Evolutionary conservation across 2,888 invertebrate genomes (phyloP), one percentile per base, ranked within the genome.

Genomic region (Caenorhabditis sp.): DNA sequence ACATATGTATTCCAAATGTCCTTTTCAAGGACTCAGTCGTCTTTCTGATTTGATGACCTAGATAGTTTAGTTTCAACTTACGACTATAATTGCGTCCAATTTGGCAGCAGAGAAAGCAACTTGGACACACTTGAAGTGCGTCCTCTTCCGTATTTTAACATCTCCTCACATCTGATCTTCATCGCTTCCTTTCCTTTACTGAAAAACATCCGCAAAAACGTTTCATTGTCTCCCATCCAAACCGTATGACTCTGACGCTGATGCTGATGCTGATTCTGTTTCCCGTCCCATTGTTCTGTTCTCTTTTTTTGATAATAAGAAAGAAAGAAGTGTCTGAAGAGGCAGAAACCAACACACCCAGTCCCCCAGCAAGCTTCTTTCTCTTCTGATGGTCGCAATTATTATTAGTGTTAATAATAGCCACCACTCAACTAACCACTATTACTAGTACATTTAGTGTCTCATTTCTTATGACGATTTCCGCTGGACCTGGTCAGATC

Each of bases 1-100:
- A 32, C 4, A 32, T 32, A 4, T 40, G 13, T 11, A 32, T 40
- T 22, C 40, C 15, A 61, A 35, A 70, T 70, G 61, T 53, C 62
- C 44, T 51, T 62, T 71, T 50, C 56, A 64, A 50, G 50, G 60
- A 51, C 70, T 70, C 32, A 53, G 28, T 71, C 37, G 1, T 28
- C 9, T 35, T 64, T 64, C 51, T 22, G 64, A 60, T 64, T 56
- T 64, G 60, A 74, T 74, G 74, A 65, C 74, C 74, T 67, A 74
- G 51, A 65, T 74, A 65, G 65, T 64, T 58, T 58, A 64, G 62
- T 64, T 65, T 60, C 24, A 60, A 37, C 37, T 40, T 51, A 60
- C 65, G 56, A 51, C 74, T 74, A 74, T 74, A 74, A 74, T 74
- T 74, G 50, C 74, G 51, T 74, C 51, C 74, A 74, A 65, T 74